Evolutionary conservation across 2,113 vertebrate genomes (phyloP), one percentile per base, ranked within the genome.

Genomic region (Steatornis caripensis): DNA sequence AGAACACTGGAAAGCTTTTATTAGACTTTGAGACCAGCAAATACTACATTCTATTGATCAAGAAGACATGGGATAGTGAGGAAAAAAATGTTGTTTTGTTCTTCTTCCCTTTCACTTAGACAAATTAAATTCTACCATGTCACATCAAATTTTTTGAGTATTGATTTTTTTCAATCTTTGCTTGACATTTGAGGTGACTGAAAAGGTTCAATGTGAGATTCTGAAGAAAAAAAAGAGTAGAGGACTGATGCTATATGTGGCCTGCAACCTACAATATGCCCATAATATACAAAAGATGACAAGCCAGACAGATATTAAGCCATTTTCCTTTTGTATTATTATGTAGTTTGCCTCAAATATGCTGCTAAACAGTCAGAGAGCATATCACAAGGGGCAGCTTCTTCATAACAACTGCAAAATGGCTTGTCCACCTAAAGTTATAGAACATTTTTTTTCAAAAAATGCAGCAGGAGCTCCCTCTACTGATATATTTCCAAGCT

Each of bases 401-500:
- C 53, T 55, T 91, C 72, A 10, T 4, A 41, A 60, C 75, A 61
- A 30, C 17, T 43, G 29, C 68, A 93, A 95, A 83, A 81, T 10
- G 10, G 43, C 8, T 57, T 23, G 30, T 57, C 94, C 78, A 75
- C 55, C 21, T 43, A 51, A 65, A 20, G 55, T 26, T 41, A 48
- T 21, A 41, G 82, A 70, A 12, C 9, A 29, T 16, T 15, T 30
- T 13, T 13, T 51, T 77, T 23, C n/a, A 70, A 96, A 58, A 77
- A 19, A 70, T 95, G 95, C 81, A 12, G 41, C 61, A 72, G 85
- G 96, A 97, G 97, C 95, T 95, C 97, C 96, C 96, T 97, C 98
- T 97, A 77, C 80, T 78, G 97, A 37, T 57, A 36, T 5, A 51
- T 94, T 84, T 57, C 57, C n/a, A n/a, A 65, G 36, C 22, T 58